Percentiles rank a stretch among this genome's conserved stretches.
These are phyloP conservation scores for Glaucomys volans DNA, from an alignment of 2,113 vertebrate species.

Conservation along the genomic window DNA sequence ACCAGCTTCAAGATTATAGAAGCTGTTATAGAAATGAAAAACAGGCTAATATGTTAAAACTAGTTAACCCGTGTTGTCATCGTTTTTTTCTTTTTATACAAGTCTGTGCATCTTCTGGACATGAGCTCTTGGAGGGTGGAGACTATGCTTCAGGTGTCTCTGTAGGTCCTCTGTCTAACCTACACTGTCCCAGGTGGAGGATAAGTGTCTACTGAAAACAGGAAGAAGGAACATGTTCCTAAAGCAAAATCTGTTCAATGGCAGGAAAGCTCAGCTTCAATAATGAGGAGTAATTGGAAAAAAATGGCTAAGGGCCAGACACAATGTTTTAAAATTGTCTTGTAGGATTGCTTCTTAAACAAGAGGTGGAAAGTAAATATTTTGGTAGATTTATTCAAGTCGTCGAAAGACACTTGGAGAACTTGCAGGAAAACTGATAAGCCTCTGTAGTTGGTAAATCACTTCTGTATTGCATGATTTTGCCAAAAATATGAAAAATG, in stretches of 20 bases:
- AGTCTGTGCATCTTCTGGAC: not conserved
- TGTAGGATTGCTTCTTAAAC: not conserved
- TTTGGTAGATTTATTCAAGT: not conserved
- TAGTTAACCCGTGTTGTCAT: not conserved
- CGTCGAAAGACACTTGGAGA: not conserved
- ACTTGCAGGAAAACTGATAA: not conserved
- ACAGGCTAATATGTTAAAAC: not conserved
- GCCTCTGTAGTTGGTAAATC: not conserved
- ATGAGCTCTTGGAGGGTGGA: not conserved
- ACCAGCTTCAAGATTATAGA: not conserved
- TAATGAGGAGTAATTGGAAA: not conserved
- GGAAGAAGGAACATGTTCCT: not conserved
- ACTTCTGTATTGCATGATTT: not conserved
- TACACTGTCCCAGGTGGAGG: not conserved
- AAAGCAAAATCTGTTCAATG: not conserved
- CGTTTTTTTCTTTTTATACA: not conserved
- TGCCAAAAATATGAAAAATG: not conserved
- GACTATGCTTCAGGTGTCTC: not conserved
- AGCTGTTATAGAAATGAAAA: not conserved
- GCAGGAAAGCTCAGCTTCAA: not conserved
- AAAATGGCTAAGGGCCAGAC: not conserved
- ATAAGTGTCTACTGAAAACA: not conserved
- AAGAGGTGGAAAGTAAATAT: constrained; percentile 23
- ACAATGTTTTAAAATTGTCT: not conserved
- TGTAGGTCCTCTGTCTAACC: not conserved